Evolutionary conservation across 2,797 vertebrate genomes (phyloP), one percentile per base, ranked within the genome.

Genomic region (Crax fasciolata): DNA sequence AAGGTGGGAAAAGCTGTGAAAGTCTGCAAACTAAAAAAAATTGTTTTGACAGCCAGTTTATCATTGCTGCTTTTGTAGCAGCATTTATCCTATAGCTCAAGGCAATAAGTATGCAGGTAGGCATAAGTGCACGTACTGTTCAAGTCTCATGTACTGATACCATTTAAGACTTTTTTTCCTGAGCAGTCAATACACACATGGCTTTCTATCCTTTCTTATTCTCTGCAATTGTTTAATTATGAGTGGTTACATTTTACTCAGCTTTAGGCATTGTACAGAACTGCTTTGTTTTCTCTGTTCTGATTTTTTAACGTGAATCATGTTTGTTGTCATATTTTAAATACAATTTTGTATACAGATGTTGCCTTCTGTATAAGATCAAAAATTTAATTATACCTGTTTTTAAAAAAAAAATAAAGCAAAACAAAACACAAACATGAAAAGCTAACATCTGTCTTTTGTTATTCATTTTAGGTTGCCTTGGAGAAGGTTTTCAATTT

Each of bases 401-500:
- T 2, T 12, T 3, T 5, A 61, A 7, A 63, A 30, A 48, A 38
- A 54, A 13, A 24, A 30, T 30, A 18, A 30, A 54, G 52, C 10
- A 35, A 35, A 35, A 35, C 35, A 35, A 35, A 35, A 35, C 35
- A 35, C 35, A 35, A 35, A 30, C 19, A 9, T 57, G 25, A 28
- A 28, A 28, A 30, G 13, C 6, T 72, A 19, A 43, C 55, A 78
- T 90, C 8, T 25, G 5, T 96, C 13, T 30, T 49, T 68, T 63
- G 93, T 24, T 54, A 5, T 70, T 90, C 13, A 2, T 87, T 87
- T 65, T 85, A 99, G 99, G 99, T 99, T 93, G 99, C 99, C 91
- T 97, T 99, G 95, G 98, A 99, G 93, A 99, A 99, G 89, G 99
- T 99, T 82, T 99, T 99, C 94, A 99, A 99, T 97, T 99, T 99